phyloP scores from a whole-genome alignment of 2,888 invertebrate species.

The Drosophila incognita region DNA sequence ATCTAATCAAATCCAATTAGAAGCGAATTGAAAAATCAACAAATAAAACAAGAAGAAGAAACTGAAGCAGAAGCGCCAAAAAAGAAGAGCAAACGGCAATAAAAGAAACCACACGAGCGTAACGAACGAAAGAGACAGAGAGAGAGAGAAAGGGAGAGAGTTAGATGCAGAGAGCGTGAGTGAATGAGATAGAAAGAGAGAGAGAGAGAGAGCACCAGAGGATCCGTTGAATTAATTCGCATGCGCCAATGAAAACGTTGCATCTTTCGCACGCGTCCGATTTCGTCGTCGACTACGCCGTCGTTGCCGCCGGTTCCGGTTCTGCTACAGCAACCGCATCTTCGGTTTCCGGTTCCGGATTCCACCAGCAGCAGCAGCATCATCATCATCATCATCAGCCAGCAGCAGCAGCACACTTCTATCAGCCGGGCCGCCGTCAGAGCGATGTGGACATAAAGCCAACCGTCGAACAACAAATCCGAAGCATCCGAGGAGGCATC shows the following conservation, averaged over 20 bases:
- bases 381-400: conserved; percentile 30
- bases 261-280: conserved; percentile 78
- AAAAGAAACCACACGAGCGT: conserved; percentile 16
- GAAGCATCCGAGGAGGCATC: conserved; percentile 56
- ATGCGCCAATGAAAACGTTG: conserved; percentile 84
- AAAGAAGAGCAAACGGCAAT: conserved; percentile 10
- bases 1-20: conserved; percentile 57
- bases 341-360: conserved; percentile 20
- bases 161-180: not conserved
- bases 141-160: conserved; percentile 17
- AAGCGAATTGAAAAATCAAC: conserved; percentile 42
- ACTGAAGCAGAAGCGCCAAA: conserved; percentile 10
- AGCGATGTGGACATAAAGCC: conserved; percentile 55
- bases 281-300: conserved; percentile 83
- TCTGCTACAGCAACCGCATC: conserved; percentile 7
- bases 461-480: conserved; percentile 44
- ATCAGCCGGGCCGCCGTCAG: conserved; percentile 15
- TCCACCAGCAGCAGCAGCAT: conserved; percentile 24
- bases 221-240: conserved; percentile 65
- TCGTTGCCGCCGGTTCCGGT: conserved; percentile 64
- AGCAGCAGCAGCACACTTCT: conserved; percentile 1
- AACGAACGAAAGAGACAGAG: conserved; percentile 6
- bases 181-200: conserved; percentile 15
- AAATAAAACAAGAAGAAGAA: conserved; percentile 13
- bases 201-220: conserved; percentile 57